Conservation (phyloP, 2,113 vertebrate species). For the Spheniscus mendiculus region DNA sequence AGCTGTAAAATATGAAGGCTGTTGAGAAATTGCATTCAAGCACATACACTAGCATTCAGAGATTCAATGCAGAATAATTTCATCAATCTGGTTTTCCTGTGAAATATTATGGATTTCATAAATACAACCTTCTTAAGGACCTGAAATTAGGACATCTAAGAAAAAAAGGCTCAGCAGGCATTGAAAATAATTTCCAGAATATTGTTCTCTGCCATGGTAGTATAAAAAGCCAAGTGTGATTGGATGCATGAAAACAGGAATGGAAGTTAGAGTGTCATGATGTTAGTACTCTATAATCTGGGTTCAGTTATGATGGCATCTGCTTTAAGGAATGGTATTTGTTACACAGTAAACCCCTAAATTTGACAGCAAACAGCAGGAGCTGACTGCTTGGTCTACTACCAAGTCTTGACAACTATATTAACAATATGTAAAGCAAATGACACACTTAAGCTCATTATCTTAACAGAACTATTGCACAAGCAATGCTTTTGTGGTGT, state of each 20-base stretch:
- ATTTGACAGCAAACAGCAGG: neutral
- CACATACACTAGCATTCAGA: neutral
- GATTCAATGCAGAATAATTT: neutral
- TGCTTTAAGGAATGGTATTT: neutral
- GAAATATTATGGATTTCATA: neutral
- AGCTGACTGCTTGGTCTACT: neutral
- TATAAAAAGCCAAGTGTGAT: neutral
- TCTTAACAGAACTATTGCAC: neutral
- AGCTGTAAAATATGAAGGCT: neutral
- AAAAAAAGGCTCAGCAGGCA: neutral
- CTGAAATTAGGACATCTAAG: neutral
- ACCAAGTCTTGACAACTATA: neutral
- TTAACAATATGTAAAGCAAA: neutral
- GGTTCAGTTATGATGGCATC: neutral
- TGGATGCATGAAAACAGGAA: neutral
- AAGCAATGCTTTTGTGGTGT: neutral
- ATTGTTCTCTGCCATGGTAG: neutral
- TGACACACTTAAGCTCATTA: neutral
- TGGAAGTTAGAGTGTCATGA: neutral
- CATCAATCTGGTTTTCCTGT: neutral
- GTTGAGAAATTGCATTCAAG: neutral
- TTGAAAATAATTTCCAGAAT: neutral
- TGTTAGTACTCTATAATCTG: neutral
- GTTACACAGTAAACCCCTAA: neutral
- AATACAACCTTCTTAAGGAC: neutral